Evolutionary conservation across 2,888 invertebrate species (phyloP), one percentile per base, ranked within the genome.

Genomic region (Blomia tropicalis): DNA sequence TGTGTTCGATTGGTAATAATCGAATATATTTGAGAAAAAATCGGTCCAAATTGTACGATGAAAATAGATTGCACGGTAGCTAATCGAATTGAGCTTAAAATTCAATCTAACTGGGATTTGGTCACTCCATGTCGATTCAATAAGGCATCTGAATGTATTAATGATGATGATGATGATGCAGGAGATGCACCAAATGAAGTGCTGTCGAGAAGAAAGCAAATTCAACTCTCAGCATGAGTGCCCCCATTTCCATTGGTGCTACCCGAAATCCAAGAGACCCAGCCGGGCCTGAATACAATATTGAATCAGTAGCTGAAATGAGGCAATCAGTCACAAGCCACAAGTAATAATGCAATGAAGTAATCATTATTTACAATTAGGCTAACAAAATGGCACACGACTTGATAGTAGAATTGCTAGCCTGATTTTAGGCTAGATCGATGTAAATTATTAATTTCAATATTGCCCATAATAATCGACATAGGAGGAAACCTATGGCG

Each of bases 341-440:
- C 36, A 36, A 36, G 36, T 36, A 36, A 36, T 36, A 36, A 11
- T 17, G 36, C 36, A 36, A 7, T 36, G 36, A 17, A 11, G 36
- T 17, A 36, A 36, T 27, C 51, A 47, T 47, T 47, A 47, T 47
- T 47, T 47, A 47, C 51, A 47, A 47, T 47, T 47, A 47, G 51
- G 51, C 51, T 11, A 47, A 47, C 51, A 27, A 7, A 36, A 36
- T 7, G 7, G 36, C 36, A 36, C 36, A 36, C 36, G n/a, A n/a
- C n/a, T n/a, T n/a, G n/a, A n/a, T n/a, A n/a, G n/a, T n/a, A n/a
- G n/a, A n/a, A 41, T 41, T n/a, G 41, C 41, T 25, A 19, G 51
- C 7, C 22, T 47, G 22, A 19, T 7, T n/a, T 19, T 22, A 25
- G 51, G 27, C 51, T 14, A n/a, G n/a, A 27, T 25, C 22, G n/a